Evolutionary conservation across 2,888 invertebrate species (phyloP), one percentile per base, ranked within the genome.

Genomic region (Erpobdella octoculata): DNA sequence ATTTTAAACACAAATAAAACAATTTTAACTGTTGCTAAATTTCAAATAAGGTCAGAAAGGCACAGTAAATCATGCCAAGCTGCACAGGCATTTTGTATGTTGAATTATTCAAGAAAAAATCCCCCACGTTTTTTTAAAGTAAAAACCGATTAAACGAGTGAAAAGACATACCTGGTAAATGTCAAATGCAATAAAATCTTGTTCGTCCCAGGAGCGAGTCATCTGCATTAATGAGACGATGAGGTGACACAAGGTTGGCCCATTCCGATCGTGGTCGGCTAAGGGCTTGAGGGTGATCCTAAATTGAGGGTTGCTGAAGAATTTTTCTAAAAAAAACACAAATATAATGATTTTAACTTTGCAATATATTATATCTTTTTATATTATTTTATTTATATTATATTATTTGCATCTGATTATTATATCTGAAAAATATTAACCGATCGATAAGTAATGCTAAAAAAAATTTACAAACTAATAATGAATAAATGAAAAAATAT

Each of bases 291-390:
- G 70, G 0, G 75, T 76, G 15, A 82, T 73, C 46, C 74, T 76
- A 73, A 80, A 81, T 76, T 82, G 82, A 2, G 82, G 82, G 72
- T 82, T 82, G 71, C 76, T 79, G 81, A 81, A 82, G 75, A 79
- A 81, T 58, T 58, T 33, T 25, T 69, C 69, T 69, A 58, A 4
- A 36, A 65, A n/a, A 38, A 37, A n/a, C n/a, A n/a, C n/a, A n/a
- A n/a, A n/a, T n/a, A n/a, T n/a, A n/a, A n/a, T n/a, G n/a, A n/a
- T n/a, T n/a, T n/a, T n/a, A n/a, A n/a, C n/a, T n/a, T n/a, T n/a
- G n/a, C n/a, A n/a, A n/a, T n/a, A n/a, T n/a, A n/a, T n/a, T n/a
- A n/a, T n/a, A n/a, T n/a, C n/a, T n/a, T n/a, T n/a, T n/a, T n/a
- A n/a, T n/a, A n/a, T n/a, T n/a, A n/a, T n/a, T n/a, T n/a, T n/a